Percentiles rank a stretch among this genome's conserved stretches.
Evolutionary conservation across 2,888 invertebrate genomes (phyloP).

Genomic region (Netelia virgata): DNA sequence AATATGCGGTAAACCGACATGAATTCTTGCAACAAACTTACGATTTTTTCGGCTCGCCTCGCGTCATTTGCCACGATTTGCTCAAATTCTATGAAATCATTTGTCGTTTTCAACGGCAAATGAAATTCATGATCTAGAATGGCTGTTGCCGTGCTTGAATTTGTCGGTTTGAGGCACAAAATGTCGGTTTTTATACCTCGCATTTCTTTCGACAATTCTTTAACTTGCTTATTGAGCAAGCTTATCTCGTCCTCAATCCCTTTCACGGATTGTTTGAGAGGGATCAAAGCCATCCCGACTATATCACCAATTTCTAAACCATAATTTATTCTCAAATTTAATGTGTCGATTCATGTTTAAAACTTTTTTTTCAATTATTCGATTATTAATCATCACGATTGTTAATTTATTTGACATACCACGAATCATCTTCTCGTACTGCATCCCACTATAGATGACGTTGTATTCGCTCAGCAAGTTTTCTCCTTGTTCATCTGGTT

Average conservation of each 20-base stretch:
- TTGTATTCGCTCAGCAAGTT: neutral
- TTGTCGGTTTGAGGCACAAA: too few species aligned
- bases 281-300: neutral
- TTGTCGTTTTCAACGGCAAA: neutral
- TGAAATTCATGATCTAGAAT: neutral
- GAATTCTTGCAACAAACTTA: neutral
- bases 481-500: neutral
- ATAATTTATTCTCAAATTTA: neutral
- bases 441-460: neutral
- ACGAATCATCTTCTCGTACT: slow-evolving; percentile 2
- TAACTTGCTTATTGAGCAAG: neutral
- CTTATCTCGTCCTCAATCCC: neutral
- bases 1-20: neutral
- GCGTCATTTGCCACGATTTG: neutral
- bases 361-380: neutral
- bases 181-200: too few species aligned
- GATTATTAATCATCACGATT: neutral
- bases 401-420: neutral
- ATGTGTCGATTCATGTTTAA: neutral
- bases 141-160: too few species aligned
- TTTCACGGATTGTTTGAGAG: neutral
- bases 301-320: too few species aligned
- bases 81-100: neutral
- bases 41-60: neutral
- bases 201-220: neutral